Percentiles rank a stretch among this genome's conserved stretches.
These are phyloP conservation scores for Chlorodrepanis virens DNA, from an alignment of 2,113 vertebrate genomes.

Conservation along the genomic window DNA sequence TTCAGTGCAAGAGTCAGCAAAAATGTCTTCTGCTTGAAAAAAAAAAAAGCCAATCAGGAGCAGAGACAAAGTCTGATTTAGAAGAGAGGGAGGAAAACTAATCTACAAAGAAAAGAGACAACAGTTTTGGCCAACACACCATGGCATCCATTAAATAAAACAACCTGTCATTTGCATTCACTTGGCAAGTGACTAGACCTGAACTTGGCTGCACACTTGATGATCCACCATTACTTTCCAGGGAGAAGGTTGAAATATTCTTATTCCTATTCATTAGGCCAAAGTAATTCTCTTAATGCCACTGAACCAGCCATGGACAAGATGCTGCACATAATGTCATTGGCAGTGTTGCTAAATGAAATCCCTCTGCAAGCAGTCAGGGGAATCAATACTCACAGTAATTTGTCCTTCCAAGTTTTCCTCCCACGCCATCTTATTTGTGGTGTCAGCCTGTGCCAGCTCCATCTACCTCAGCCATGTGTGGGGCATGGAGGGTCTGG, in stretches of 20 bases:
- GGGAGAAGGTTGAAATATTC: conserved; percentile 61
- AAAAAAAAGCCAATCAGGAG: background rate
- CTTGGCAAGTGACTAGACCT: conserved; percentile 45
- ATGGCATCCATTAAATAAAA: conserved; percentile 38
- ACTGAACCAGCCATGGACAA: conserved; percentile 61
- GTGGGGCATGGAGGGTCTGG: background rate
- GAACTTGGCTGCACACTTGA: conserved; percentile 48
- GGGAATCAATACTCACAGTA: conserved; percentile 5
- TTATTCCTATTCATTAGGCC: conserved; percentile 70
- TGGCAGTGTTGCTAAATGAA: conserved; percentile 66
- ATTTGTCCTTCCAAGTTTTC: conserved; percentile 60
- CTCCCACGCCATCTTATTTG: background rate
- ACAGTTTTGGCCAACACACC: conserved; percentile 21
- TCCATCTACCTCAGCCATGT: background rate
- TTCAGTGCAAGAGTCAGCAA: conserved; percentile 21
- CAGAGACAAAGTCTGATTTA: conserved; percentile 6
- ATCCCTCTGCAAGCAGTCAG: conserved; percentile 64
- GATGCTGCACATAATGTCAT: conserved; percentile 70
- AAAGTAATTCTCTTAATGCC: conserved; percentile 72
- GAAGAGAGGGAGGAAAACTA: background rate
- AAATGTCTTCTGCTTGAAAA: background rate
- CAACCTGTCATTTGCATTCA: conserved; percentile 30
- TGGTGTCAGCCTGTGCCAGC: background rate
- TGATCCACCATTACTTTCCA: conserved; percentile 57
- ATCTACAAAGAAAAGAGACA: conserved; percentile 5